These are phyloP conservation scores for Drosophila insularis DNA, from an alignment of 1,140 invertebrate genomes.

Conservation along the genomic window DNA sequence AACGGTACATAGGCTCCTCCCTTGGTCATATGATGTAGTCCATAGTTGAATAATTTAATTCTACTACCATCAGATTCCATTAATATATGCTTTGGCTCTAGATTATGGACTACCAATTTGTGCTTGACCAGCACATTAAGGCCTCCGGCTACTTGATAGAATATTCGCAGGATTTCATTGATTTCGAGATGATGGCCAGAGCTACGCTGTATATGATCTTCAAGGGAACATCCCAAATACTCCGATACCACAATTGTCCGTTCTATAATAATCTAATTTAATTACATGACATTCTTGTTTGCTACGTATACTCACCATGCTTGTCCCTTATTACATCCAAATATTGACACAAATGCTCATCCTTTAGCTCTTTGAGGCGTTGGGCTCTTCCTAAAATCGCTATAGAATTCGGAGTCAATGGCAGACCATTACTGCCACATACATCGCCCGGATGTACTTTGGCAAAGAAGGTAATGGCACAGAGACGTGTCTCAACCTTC, in stretches of 20 bases:
- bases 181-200: conserved; percentile 83
- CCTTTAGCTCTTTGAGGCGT: conserved; percentile 89
- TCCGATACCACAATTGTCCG: conserved; percentile 95
- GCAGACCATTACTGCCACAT: conserved; percentile 97
- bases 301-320: conserved; percentile 90
- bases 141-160: conserved; percentile 88
- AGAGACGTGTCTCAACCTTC: conserved; percentile 83
- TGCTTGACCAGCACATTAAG: conserved; percentile 89
- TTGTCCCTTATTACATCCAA: conserved; percentile 95
- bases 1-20: conserved; percentile 88
- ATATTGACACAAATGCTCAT: conserved; percentile 93
- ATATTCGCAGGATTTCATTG: conserved; percentile 85
- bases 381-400: conserved; percentile 95
- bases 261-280: conserved; percentile 85
- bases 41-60: conserved; percentile 96
- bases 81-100: conserved; percentile 93
- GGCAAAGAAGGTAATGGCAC: conserved; percentile 95
- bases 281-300: background rate
- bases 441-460: conserved; percentile 94
- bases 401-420: conserved; percentile 97
- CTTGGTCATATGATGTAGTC: conserved; percentile 95
- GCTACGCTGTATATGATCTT: conserved; percentile 74
- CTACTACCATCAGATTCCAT: conserved; percentile 86
- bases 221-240: conserved; percentile 88
- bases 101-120: conserved; percentile 90